Conservation (phyloP, 2,797 vertebrate genomes). For the Cirrhinus molitorella region DNA sequence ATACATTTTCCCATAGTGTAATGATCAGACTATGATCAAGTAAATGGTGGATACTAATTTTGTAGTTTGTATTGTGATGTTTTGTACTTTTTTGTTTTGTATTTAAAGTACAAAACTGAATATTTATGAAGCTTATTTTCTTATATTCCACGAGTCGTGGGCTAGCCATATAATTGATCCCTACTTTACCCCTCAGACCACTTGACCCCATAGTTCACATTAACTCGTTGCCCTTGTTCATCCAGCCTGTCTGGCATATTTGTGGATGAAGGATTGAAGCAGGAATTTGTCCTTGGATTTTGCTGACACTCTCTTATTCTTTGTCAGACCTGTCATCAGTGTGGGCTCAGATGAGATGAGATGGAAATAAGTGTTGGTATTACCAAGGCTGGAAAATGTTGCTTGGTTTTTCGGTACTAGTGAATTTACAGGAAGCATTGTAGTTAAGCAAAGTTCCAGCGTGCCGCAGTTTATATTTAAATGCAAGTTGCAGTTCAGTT, state of each 20-base stretch:
- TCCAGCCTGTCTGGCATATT: not conserved
- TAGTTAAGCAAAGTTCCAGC: not conserved
- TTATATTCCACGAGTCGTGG: not conserved
- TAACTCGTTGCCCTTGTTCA: not conserved
- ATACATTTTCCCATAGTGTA: not conserved
- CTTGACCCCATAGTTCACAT: not conserved
- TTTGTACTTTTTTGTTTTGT: not conserved
- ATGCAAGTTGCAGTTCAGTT: not conserved
- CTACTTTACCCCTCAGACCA: not conserved
- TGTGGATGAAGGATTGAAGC: not conserved
- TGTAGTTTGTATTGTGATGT: not conserved
- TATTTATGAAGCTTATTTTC: not conserved
- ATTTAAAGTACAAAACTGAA: no score
- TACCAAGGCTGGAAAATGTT: constrained; percentile 17
- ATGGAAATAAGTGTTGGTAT: not conserved
- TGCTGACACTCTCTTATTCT: not conserved
- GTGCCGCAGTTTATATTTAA: not conserved
- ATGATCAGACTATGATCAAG: not conserved
- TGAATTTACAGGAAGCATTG: not conserved
- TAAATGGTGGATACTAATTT: not conserved
- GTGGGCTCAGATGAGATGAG: constrained; percentile 3
- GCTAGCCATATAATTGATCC: not conserved
- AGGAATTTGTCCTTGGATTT: constrained; percentile 6
- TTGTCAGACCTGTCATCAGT: not conserved
- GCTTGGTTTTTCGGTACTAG: not conserved